Conservation (phyloP, 2,113 vertebrate genomes). For the Pelmatolapia mariae region DNA sequence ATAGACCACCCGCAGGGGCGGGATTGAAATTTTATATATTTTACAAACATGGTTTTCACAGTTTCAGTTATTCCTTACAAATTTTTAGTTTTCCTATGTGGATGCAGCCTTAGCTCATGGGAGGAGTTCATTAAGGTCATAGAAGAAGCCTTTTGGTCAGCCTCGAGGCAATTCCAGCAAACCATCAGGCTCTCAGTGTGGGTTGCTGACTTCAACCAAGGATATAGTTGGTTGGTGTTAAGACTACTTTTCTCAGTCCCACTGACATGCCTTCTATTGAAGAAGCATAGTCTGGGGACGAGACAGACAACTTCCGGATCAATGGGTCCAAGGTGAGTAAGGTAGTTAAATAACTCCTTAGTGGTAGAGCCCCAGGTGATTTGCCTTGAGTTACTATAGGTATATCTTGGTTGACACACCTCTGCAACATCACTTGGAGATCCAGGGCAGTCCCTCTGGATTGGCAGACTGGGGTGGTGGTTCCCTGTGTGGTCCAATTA, state of each 20-base stretch:
- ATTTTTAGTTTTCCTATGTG: neutral
- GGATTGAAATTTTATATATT: neutral
- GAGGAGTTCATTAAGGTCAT: neutral
- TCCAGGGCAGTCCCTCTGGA: neutral
- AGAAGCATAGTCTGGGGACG: neutral
- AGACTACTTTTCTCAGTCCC: neutral
- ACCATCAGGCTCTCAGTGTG: neutral
- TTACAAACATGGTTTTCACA: neutral
- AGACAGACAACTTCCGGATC: neutral
- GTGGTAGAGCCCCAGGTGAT: neutral
- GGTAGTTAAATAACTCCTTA: neutral
- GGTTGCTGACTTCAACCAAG: neutral
- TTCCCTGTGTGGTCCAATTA: neutral
- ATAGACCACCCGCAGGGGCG: fast-evolving
- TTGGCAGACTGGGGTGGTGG: neutral
- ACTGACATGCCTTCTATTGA: neutral
- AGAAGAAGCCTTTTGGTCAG: neutral
- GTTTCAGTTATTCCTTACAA: neutral
- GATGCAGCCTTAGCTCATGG: neutral
- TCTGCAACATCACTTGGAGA: neutral
- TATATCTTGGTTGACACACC: neutral
- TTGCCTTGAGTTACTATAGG: neutral
- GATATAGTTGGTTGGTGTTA: neutral
- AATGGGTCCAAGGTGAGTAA: neutral
- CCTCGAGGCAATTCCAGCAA: neutral